A percentile compares a stretch with the other conserved stretches of the same genome.
Evolutionary conservation across 2,113 vertebrate species (phyloP).

Genomic region (Paedocypris sp.): DNA sequence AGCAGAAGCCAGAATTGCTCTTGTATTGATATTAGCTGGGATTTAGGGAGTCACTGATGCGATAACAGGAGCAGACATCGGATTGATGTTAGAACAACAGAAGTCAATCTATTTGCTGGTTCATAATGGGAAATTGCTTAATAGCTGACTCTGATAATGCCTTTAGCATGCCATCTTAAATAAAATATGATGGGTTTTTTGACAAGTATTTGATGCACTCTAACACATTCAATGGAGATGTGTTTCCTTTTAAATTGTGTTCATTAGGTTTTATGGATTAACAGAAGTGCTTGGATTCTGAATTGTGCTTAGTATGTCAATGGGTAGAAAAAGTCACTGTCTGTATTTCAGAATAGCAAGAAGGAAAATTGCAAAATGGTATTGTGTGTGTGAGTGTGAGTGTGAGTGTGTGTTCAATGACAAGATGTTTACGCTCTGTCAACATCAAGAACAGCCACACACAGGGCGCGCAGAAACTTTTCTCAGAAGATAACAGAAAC

Average conservation of each 20-base stretch:
- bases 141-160: conserved; percentile 3
- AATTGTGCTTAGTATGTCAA: background rate
- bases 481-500: conserved; percentile 32
- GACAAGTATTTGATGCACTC: conserved; percentile 29
- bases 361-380: too few relatives aligned
- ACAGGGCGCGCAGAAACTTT: conserved; percentile 28
- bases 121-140: conserved; percentile 22
- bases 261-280: conserved; percentile 27
- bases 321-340: conserved; percentile 14
- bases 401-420: background rate
- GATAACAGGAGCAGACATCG: background rate
- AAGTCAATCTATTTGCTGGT: conserved; percentile 1
- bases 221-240: conserved; percentile 9
- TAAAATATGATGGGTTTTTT: conserved; percentile 11
- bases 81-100: background rate
- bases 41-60: background rate
- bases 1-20: background rate
- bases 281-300: background rate
- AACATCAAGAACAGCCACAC: background rate
- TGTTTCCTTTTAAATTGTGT: conserved; percentile 27
- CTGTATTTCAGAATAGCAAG: conserved; percentile 23
- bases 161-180: conserved; percentile 14
- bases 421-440: background rate
- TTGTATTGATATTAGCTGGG: background rate
- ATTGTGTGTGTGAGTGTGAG: too few relatives aligned